Percentiles rank a stretch among this genome's conserved stretches.
Conservation (phyloP, 2,888 invertebrate genomes). For the Scotopteryx bipunctaria region DNA sequence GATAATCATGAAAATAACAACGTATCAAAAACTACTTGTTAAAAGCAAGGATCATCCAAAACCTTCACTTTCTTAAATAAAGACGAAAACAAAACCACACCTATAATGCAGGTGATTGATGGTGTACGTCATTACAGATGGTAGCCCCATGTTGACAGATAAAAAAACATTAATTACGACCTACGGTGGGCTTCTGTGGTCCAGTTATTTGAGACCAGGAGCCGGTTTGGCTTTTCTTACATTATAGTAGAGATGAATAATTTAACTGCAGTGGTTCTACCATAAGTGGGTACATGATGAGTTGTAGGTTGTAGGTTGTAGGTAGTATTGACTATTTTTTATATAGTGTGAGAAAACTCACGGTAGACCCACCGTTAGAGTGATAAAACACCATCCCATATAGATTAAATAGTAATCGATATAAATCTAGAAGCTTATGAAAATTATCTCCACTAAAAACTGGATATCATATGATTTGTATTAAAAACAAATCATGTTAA, state of each 20-base stretch:
- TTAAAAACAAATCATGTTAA: background rate
- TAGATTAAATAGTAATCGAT: background rate
- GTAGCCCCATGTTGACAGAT: conserved; percentile 52
- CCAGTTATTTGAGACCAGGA: conserved; percentile 41
- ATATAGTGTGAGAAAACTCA: too few relatives aligned
- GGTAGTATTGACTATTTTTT: too few relatives aligned
- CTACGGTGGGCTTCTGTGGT: conserved; percentile 50
- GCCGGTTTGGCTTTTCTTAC: conserved; percentile 6
- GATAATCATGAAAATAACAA: too few relatives aligned
- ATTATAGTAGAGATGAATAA: too few relatives aligned
- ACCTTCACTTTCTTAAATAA: conserved; percentile 17
- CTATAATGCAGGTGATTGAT: conserved; percentile 49
- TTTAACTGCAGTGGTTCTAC: too few relatives aligned
- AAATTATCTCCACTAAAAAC: background rate
- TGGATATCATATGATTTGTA: background rate
- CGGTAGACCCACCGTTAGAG: too few relatives aligned
- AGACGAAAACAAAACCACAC: conserved; percentile 14
- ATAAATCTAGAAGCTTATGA: background rate
- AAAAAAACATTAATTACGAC: conserved; percentile 58
- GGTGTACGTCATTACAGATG: conserved; percentile 47
- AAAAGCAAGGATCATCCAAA: background rate
- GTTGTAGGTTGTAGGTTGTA: too few relatives aligned
- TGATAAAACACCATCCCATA: background rate
- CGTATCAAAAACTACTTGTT: too few relatives aligned
- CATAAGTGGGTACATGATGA: too few relatives aligned